Evolutionary conservation across 2,797 vertebrate genomes (phyloP), one percentile per base, ranked within the genome.

Genomic region (Chiroxiphia lanceolata): DNA sequence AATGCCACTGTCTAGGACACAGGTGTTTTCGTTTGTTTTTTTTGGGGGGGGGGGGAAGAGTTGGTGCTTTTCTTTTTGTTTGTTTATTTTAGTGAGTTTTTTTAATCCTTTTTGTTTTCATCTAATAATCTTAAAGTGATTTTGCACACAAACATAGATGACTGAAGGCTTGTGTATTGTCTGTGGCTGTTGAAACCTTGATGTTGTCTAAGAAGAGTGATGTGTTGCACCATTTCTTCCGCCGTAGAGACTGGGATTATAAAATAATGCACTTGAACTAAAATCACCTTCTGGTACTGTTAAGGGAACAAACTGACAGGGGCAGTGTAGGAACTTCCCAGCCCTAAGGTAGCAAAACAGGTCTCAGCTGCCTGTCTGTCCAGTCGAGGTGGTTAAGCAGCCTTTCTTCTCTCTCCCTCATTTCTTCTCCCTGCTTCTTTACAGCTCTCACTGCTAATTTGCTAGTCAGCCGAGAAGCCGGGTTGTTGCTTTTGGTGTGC

Each of bases 281-380:
- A 82, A 85, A 74, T 88, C 33, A 81, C 7, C 31, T 87, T 38
- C 34, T 69, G 26, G 3, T 77, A 42, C 27, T 51, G 21, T 53
- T 79, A 65, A 50, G 26, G 65, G 82, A 74, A 50, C 54, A 68
- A 63, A 56, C 34, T 67, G 40, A 31, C 8, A 34, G 33, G 36
- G 26, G 14, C 13, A 87, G 11, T 34, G n/a, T 27, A 53, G 56
- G 36, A 82, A 25, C 36, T 80, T 84, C n/a, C 26, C 23, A 64
- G 23, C 23, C 42, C 18, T 42, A 9, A 60, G 61, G 34, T 33
- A 63, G 22, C 83, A 54, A 48, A 82, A 15, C 12, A 11, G 27
- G 8, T 70, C 47, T 77, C 0, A 2, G 27, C 61, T 51, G 27
- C 2, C 0, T 59, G 59, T 87, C 60, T 0, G 0, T 48, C 64